Base-by-base conservation (phyloP, 2,113 vertebrate genomes). In the Periophthalmus modestus region DNA sequence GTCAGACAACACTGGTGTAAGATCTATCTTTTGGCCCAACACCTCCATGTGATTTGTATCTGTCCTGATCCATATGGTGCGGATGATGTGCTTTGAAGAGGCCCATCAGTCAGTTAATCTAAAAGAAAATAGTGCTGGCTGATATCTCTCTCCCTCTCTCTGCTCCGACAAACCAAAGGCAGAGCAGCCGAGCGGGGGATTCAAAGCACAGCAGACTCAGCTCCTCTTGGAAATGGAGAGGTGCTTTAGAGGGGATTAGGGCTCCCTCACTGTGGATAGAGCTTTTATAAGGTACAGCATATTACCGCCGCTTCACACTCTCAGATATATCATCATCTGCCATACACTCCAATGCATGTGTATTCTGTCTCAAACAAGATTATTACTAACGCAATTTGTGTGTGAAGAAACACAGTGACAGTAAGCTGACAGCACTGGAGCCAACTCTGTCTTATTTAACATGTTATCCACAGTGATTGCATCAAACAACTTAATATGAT, bases 211-310 rank as follows among this genome's bases (percentile, higher is more conserved):
- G 81, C 74, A 75, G 85, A 88, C 86, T 89, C 87, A 84, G 79
- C 82, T 88, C 80, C 82, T 85, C 86, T 88, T 84, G 83, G 82
- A 87, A 88, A 89, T 90, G 85, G 87, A 89, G 85, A 89, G 88
- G 79, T 88, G 87, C 79, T 89, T 91, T 88, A 89, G 88, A 87
- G 78, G 65, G 86, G 86, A 89, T 91, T 89, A 91, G 81, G 85
- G 79, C 85, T 89, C 74, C 79, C 85, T 89, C 83, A 80, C 83
- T 81, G 84, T 86, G 85, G 85, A 91, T 88, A 78, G 82, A 82
- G 86, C 85, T 84, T 91, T 91, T 86, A 90, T 87, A 88, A 90
- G 87, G 86, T 88, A 90, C 90, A 89, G 88, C 85, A 88, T 83
- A 88, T 89, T 89, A 90, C 89, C 86, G 82, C 71, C 84, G 85